These are phyloP conservation scores for Cinclus cinclus DNA, from an alignment of 2,113 vertebrate genomes.

Conservation along the genomic window DNA sequence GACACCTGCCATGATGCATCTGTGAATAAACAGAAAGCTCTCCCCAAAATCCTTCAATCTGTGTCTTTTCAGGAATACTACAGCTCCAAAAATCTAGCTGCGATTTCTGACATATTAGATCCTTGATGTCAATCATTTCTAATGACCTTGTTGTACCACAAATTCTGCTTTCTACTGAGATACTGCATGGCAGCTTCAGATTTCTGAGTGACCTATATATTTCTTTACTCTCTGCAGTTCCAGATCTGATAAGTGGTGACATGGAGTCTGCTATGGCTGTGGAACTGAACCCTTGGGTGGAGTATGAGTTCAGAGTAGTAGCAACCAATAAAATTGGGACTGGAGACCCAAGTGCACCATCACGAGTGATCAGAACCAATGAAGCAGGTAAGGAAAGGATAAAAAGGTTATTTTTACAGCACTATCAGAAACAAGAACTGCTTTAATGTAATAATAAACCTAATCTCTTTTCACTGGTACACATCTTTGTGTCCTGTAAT, in stretches of 20 bases:
- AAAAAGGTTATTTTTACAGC: neutral
- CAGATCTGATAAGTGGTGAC: conserved; percentile 89
- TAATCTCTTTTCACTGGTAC: neutral
- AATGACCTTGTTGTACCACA: neutral
- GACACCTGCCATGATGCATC: neutral
- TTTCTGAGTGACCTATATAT: neutral
- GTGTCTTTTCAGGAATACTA: conserved; percentile 4
- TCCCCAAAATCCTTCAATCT: neutral
- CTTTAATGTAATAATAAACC: neutral
- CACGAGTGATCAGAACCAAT: conserved; percentile 86
- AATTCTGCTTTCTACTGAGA: neutral
- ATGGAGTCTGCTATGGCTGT: conserved; percentile 96
- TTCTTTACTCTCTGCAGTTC: conserved; percentile 76
- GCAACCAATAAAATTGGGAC: conserved; percentile 93
- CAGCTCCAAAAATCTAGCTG: neutral
- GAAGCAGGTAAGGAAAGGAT: conserved; percentile 86
- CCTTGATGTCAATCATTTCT: neutral
- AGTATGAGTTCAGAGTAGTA: conserved; percentile 96
- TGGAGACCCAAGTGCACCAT: conserved; percentile 90
- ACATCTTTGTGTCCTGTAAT: neutral
- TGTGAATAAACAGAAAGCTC: conserved; percentile 14
- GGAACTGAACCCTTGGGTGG: conserved; percentile 94
- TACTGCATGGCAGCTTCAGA: neutral
- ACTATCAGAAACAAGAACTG: neutral
- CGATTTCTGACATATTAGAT: neutral